A percentile compares a stretch with the other conserved stretches of the same genome.
Conservation (phyloP, 2,888 invertebrate genomes). For the Cephus runcator region DNA sequence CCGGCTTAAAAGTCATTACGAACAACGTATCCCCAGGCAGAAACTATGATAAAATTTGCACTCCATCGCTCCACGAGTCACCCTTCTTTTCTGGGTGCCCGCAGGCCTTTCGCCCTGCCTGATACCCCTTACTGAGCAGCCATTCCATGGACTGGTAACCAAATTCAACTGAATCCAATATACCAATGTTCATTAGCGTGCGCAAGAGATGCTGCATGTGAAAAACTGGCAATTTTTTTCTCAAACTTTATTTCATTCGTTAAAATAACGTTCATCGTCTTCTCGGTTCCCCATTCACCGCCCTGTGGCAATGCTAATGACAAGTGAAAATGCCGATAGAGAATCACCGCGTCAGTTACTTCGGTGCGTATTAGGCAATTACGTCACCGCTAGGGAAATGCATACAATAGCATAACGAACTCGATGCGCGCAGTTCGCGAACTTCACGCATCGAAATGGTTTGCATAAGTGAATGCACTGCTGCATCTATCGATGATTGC, state of each 20-base stretch:
- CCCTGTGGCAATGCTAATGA: too few relatives aligned
- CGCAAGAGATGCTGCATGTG: not conserved
- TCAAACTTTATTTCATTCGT: not conserved
- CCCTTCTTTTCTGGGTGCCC: not conserved
- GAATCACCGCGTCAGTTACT: not conserved
- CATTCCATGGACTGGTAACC: not conserved
- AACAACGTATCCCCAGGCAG: not conserved
- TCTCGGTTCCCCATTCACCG: not conserved
- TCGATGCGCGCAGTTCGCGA: not conserved
- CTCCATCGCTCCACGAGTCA: not conserved
- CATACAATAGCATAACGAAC: not conserved
- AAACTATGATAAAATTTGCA: constrained; percentile 4
- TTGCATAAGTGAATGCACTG: not conserved
- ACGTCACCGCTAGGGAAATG: not conserved
- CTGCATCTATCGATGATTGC: not conserved
- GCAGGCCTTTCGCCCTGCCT: not conserved
- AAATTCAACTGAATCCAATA: not conserved
- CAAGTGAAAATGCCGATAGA: not conserved
- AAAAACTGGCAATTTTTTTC: not conserved
- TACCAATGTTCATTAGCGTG: not conserved
- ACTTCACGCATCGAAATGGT: not conserved
- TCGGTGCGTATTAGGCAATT: not conserved
- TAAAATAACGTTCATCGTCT: not conserved
- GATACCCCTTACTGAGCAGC: not conserved
- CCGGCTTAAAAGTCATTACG: constrained; percentile 1